Evolutionary conservation across 2,888 invertebrate genomes (phyloP).

Genomic region (Limnephilus marmoratus): DNA sequence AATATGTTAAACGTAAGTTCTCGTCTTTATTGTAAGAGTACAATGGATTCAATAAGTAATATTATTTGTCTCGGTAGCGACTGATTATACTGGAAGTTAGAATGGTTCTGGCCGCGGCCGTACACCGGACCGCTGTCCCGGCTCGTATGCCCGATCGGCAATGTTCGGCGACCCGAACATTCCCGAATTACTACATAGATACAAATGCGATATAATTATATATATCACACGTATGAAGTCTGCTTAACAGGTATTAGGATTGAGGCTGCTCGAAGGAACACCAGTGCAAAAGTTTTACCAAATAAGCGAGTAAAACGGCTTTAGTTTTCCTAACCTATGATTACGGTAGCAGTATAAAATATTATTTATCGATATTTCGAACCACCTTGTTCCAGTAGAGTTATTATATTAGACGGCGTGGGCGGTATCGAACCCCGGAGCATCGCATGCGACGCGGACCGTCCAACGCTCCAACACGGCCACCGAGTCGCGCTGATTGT

Average conservation of each 20-base stretch:
- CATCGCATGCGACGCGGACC: constrained; percentile 39
- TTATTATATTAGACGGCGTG: constrained; percentile 32
- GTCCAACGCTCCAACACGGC: constrained; percentile 23
- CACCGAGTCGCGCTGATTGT: constrained; percentile 31
- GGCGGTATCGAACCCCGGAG: constrained; percentile 53
- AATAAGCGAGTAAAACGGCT: not conserved
- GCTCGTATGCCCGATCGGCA: no score
- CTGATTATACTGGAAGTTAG: no score
- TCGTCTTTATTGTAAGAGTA: no score
- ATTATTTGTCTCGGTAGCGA: no score
- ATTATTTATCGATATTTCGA: not conserved
- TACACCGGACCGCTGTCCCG: no score
- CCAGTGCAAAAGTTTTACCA: not conserved
- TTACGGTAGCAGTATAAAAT: not conserved
- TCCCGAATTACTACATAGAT: no score
- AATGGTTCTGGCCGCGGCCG: no score
- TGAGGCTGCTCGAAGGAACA: not conserved
- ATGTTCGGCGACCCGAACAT: no score
- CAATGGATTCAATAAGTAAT: no score
- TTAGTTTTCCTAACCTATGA: not conserved
- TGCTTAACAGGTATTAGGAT: not conserved
- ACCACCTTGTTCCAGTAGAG: constrained; percentile 21
- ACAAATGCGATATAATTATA: no score
- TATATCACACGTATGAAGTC: no score
- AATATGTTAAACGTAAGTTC: no score